Percentiles rank a stretch among this genome's conserved stretches.
These are phyloP conservation scores for Psix sp. DNA, from an alignment of 1,140 invertebrate genomes.

Conservation along the genomic window DNA sequence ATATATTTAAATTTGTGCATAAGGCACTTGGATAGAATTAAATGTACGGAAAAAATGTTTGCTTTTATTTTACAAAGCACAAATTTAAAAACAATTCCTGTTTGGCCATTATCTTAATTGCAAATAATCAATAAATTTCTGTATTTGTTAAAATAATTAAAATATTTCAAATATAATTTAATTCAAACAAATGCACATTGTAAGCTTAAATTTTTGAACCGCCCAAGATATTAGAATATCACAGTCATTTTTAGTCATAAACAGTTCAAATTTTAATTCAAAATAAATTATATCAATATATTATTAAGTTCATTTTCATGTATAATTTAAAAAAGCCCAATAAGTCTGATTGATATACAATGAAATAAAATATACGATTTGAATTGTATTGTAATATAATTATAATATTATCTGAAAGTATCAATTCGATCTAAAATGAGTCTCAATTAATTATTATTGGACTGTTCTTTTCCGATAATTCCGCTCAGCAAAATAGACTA, in stretches of 20 bases:
- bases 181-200: background rate
- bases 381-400: too few relatives aligned
- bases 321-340: background rate
- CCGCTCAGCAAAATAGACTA: background rate
- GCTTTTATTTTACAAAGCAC: too few relatives aligned
- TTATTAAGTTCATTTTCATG: background rate
- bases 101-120: too few relatives aligned
- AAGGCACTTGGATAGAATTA: constrained; percentile 26
- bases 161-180: constrained; percentile 10
- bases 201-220: constrained; percentile 8
- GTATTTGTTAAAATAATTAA: constrained; percentile 39
- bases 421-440: too few relatives aligned
- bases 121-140: too few relatives aligned
- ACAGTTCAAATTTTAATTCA: too few relatives aligned
- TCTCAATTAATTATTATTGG: background rate
- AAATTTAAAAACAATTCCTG: too few relatives aligned
- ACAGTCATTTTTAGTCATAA: background rate
- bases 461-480: background rate
- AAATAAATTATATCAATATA: background rate
- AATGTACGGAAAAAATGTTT: too few relatives aligned
- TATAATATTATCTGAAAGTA: too few relatives aligned
- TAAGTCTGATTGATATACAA: too few relatives aligned
- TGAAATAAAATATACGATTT: too few relatives aligned
- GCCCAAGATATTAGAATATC: constrained; percentile 28
- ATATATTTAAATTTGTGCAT: constrained; percentile 5